Base-by-base conservation (phyloP, 1,140 invertebrate species). In the Rhagoletis pomonella region DNA sequence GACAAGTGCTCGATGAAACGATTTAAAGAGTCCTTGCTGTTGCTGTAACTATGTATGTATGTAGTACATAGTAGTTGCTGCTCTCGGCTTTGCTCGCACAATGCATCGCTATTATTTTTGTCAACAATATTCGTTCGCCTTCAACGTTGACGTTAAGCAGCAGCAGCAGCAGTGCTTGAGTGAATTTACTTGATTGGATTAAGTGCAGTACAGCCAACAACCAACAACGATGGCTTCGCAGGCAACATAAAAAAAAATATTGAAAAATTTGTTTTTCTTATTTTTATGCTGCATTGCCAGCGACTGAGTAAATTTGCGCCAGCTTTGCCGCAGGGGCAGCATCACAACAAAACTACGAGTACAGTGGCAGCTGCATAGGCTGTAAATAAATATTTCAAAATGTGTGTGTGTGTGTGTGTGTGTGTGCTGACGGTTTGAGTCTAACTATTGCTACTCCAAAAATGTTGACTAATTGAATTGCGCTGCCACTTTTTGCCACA, bases 181-280 rank as follows among this genome's bases (percentile, higher is more conserved):
- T 50, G 47, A 81, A 81, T 81, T 81, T 81, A 58, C n/a, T 81
- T 55, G 73, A 50, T 81, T 55, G 73, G 73, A 81, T 81, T 81
- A 81, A 81, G 19, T 81, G 47, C 47, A 29, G 47, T n/a, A n/a
- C 47, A 81, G 73, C 39, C n/a, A n/a, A n/a, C n/a, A 5, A 50
- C n/a, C 55, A 6, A n/a, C n/a, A n/a, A n/a, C 17, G 60, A 19
- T 47, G 47, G 17, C 73, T 81, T 81, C 55, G n/a, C 47, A 2
- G 3, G 67, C 12, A 17, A 73, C 42, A n/a, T n/a, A n/a, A n/a
- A n/a, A n/a, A 69, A 69, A n/a, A n/a, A n/a, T 9, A 55, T 55
- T 55, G 4, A 55, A 4, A 55, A 6, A 55, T 55, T 55, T 55
- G 4, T 55, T 6, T 55, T 0, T 55, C 50, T 55, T 55, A 9